Base-by-base conservation (phyloP, 2,888 invertebrate genomes). In the Volucella inanis region DNA sequence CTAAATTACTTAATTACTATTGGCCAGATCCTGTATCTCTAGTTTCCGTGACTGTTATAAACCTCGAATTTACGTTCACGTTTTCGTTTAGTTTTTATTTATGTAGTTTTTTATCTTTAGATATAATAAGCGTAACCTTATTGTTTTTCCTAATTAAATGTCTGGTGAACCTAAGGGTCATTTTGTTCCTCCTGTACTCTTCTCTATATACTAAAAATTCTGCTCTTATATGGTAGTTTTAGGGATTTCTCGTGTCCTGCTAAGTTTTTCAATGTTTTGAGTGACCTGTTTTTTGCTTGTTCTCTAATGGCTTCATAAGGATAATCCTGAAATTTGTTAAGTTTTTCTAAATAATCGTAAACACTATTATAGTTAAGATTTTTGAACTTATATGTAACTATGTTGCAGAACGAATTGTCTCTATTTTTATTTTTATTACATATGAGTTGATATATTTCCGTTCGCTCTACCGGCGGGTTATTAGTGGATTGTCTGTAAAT, bases 171-270 rank as follows among this genome's bases (percentile, higher is more conserved):
- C 31, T 47, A 12, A 22, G 61, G 6, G 61, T 62, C 14, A 64
- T 3, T 50, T 64, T 64, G 10, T 49, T 55, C 9, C 31, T 9
- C 14, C 14, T 55, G 38, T n/a, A 12, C 38, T 87, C 87, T 86
- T 87, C 54, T 83, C 75, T 54, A 52, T 67, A n/a, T 49, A 87
- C 43, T 18, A 52, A 38, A 8, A 84, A 83, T 38, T 71, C 41
- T 49, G 4, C 41, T 57, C 77, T 22, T 8, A 61, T n/a, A n/a
- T n/a, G n/a, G n/a, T 31, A 9, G 71, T 43, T 61, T 54, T 39
- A 10, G 78, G 72, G 39, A 77, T 65, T 14, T 62, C 43, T 55
- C 85, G 79, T 22, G 49, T 47, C 50, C 57, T 39, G 47, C 85
- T 87, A n/a, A n/a, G 62, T 65, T 78, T 83, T 4, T 74, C 31